Percentiles rank a stretch among this genome's conserved stretches.
These are phyloP conservation scores for Habrosyne pyritoides DNA, from an alignment of 2,888 invertebrate genomes.

Conservation along the genomic window DNA sequence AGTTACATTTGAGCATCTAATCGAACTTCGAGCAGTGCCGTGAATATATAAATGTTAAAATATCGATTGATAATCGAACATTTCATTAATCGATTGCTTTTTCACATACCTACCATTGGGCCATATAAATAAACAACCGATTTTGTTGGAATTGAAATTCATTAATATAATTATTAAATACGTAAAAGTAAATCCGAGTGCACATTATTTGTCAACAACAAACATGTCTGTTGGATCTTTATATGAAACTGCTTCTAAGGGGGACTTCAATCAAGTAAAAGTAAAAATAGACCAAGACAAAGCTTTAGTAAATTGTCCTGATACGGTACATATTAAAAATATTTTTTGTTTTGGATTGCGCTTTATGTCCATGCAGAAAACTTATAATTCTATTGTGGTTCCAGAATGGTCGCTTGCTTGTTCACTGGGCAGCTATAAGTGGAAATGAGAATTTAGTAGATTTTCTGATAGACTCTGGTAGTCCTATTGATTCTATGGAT, in stretches of 20 bases:
- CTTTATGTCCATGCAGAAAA: background rate
- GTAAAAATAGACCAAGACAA: slow-evolving; percentile 83
- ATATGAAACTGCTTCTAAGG: slow-evolving; percentile 88
- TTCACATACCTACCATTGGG: too few species aligned
- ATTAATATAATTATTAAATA: too few species aligned
- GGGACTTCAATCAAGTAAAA: slow-evolving; percentile 87
- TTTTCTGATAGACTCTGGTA: slow-evolving; percentile 86
- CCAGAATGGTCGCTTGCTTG: slow-evolving; percentile 87
- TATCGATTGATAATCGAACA: too few species aligned
- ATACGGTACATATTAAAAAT: slow-evolving; percentile 46
- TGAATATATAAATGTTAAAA: too few species aligned
- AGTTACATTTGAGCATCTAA: too few species aligned
- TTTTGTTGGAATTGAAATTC: too few species aligned
- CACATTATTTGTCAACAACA: too few species aligned
- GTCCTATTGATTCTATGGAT: slow-evolving; percentile 87
- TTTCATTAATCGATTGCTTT: too few species aligned
- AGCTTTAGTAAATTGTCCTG: slow-evolving; percentile 50
- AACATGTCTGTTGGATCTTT: slow-evolving; percentile 76
- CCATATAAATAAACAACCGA: too few species aligned
- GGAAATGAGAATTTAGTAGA: slow-evolving; percentile 90
- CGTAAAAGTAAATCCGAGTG: too few species aligned
- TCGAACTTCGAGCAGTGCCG: too few species aligned
- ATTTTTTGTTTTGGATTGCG: background rate
- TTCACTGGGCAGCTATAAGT: slow-evolving; percentile 92
- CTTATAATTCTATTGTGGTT: slow-evolving; percentile 34